Evolutionary conservation across 2,113 vertebrate species (phyloP).

Genomic region (Psilopogon haemacephalus): DNA sequence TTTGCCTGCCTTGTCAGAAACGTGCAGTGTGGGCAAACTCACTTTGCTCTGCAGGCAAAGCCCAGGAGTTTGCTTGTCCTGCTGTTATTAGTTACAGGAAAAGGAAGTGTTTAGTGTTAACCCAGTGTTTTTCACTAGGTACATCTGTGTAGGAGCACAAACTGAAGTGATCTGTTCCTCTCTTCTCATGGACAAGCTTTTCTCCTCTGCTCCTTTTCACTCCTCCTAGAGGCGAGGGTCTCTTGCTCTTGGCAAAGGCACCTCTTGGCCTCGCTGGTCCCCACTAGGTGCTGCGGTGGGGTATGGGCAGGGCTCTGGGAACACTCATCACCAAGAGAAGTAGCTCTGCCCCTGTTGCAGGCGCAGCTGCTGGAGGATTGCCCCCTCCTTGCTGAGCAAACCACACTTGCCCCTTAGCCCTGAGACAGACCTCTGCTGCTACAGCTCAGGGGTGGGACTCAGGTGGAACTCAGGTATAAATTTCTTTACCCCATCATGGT

Average conservation of each 20-base stretch:
- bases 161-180: not conserved
- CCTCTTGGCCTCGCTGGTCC: not conserved
- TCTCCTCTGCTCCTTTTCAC: not conserved
- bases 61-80: not conserved
- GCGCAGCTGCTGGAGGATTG: not conserved
- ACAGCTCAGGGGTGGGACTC: not conserved
- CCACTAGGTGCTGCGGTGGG: not conserved
- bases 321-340: not conserved
- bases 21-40: not conserved
- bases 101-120: too few relatives aligned
- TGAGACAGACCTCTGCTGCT: not conserved
- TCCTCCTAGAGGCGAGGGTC: fast-evolving
- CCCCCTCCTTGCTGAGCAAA: not conserved
- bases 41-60: not conserved
- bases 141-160: not conserved
- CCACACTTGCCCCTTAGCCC: not conserved
- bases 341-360: not conserved
- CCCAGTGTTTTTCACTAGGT: too few relatives aligned
- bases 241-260: not conserved
- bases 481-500: not conserved
- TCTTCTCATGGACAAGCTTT: not conserved
- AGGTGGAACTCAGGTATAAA: not conserved
- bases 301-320: not conserved
- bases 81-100: not conserved
- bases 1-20: constrained; percentile 26